These are phyloP conservation scores for Cecropterus lyciades DNA, from an alignment of 1,140 invertebrate species.

Conservation along the genomic window DNA sequence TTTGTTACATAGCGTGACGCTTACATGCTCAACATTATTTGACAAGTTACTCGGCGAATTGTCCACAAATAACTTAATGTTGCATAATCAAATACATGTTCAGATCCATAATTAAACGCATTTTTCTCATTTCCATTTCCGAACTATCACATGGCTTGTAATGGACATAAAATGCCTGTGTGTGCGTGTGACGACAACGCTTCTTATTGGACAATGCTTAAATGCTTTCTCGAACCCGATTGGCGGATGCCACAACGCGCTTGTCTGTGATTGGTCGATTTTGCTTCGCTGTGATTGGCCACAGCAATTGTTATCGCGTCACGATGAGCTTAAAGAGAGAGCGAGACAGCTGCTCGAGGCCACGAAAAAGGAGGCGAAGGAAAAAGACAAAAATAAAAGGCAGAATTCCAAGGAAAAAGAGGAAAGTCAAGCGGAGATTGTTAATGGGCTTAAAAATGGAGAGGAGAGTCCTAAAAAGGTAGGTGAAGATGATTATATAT, in stretches of 20 bases:
- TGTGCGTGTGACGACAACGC: constrained; percentile 32
- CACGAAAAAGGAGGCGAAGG: constrained; percentile 91
- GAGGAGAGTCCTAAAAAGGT: constrained; percentile 71
- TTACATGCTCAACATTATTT: no score
- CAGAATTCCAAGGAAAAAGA: constrained; percentile 63
- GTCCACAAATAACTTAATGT: no score
- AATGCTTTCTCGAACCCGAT: constrained; percentile 40
- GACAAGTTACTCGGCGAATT: no score
- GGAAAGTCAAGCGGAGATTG: constrained; percentile 46
- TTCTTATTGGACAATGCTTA: constrained; percentile 43
- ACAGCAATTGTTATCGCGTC: constrained; percentile 90
- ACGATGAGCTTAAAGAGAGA: constrained; percentile 95
- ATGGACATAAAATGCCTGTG: constrained; percentile 42
- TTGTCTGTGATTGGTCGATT: constrained; percentile 30
- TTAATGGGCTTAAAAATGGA: constrained; percentile 64
- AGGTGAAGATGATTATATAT: constrained; percentile 40
- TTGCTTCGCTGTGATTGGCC: constrained; percentile 45
- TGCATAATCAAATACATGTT: no score
- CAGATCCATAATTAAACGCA: background rate
- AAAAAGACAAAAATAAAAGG: constrained; percentile 83
- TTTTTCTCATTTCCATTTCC: constrained; percentile 43
- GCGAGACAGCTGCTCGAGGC: constrained; percentile 95
- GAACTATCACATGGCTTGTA: constrained; percentile 36
- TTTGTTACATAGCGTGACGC: no score
- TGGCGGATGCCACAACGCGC: constrained; percentile 25